These are phyloP conservation scores for Hormaphis cornu DNA, from an alignment of 1,140 invertebrate genomes.

Conservation along the genomic window DNA sequence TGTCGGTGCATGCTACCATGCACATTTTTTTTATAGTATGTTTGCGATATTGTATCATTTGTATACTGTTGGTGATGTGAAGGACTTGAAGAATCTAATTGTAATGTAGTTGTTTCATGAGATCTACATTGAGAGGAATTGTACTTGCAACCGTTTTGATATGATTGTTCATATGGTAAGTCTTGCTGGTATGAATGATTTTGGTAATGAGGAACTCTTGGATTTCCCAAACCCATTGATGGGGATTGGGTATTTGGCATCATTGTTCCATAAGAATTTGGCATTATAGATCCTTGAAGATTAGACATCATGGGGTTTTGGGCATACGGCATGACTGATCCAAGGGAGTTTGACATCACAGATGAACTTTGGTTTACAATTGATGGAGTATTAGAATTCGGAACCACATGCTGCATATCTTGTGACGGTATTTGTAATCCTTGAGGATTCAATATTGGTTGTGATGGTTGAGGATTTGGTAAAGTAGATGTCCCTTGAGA, in stretches of 20 bases:
- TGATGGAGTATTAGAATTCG: not conserved
- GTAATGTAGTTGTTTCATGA: constrained; percentile 7
- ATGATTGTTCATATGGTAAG: constrained; percentile 10
- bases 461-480: not conserved
- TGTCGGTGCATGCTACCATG: not conserved
- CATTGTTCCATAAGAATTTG: constrained; percentile 20
- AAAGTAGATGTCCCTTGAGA: not conserved
- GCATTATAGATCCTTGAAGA: constrained; percentile 10
- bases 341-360: not conserved
- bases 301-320: constrained; percentile 2
- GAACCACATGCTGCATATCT: not conserved
- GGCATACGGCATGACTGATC: not conserved
- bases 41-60: not conserved
- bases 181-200: constrained; percentile 14
- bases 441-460: not conserved
- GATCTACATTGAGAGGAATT: constrained; percentile 18
- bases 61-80: not conserved
- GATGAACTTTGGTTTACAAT: constrained; percentile 14
- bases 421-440: not conserved
- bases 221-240: not conserved
- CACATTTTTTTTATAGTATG: constrained; percentile 8
- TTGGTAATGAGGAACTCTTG: constrained; percentile 10
- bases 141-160: constrained; percentile 4
- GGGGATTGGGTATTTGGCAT: constrained; percentile 16
- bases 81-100: not conserved